Conservation (phyloP, 2,888 invertebrate genomes). For the Chironomus tentans region DNA sequence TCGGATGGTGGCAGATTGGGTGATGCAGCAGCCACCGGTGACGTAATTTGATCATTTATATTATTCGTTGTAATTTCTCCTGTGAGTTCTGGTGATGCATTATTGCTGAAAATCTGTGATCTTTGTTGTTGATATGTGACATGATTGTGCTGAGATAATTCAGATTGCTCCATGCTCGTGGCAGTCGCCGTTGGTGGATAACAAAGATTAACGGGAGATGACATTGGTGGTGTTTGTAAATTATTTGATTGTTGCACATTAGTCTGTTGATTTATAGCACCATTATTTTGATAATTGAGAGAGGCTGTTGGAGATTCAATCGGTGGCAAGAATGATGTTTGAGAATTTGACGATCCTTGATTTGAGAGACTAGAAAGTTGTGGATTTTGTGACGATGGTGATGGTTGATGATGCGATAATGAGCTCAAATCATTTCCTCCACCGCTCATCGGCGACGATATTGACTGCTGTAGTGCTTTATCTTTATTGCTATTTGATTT, state of each 20-base stretch:
- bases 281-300: background rate
- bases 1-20: slow-evolving; percentile 62
- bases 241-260: background rate
- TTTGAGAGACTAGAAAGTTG: slow-evolving; percentile 13
- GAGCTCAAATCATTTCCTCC: slow-evolving; percentile 1
- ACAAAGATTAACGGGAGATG: slow-evolving; percentile 15
- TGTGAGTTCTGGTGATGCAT: slow-evolving; percentile 63
- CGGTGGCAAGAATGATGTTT: slow-evolving; percentile 8
- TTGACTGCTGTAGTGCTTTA: background rate
- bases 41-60: slow-evolving; percentile 55
- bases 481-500: background rate
- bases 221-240: slow-evolving; percentile 21
- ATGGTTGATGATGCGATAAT: slow-evolving; percentile 3
- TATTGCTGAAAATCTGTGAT: slow-evolving; percentile 37
- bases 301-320: slow-evolving; percentile 16
- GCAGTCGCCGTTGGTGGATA: slow-evolving; percentile 31
- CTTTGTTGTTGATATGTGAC: slow-evolving; percentile 35
- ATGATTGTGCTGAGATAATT: slow-evolving; percentile 30
- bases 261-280: background rate
- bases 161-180: slow-evolving; percentile 29
- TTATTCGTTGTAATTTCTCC: slow-evolving; percentile 72
- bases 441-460: background rate
- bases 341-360: background rate
- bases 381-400: background rate
- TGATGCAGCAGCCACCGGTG: slow-evolving; percentile 54